Evolutionary conservation across 2,888 invertebrate genomes (phyloP).

Genomic region (Phaedon cochleariae): DNA sequence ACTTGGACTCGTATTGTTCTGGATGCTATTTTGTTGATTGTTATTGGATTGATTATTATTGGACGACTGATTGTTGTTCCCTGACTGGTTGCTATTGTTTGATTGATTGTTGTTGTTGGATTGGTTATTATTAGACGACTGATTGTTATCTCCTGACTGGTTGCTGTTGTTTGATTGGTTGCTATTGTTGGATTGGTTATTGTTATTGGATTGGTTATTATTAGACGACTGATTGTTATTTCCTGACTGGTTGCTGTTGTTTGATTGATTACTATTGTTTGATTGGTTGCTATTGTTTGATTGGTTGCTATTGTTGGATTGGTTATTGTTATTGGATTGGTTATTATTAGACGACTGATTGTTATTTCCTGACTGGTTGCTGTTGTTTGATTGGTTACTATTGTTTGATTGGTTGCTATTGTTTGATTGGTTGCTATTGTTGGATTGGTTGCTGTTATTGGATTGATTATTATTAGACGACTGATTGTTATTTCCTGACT

Average conservation of each 20-base stretch:
- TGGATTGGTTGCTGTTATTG: not conserved
- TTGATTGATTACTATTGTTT: too few species aligned
- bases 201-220: constrained; percentile 4
- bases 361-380: constrained; percentile 16
- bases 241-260: constrained; percentile 21
- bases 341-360: constrained; percentile 12
- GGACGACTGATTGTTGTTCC: constrained; percentile 28
- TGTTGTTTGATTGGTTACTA: constrained; percentile 29
- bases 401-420: constrained; percentile 31
- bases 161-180: constrained; percentile 19
- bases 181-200: not conserved
- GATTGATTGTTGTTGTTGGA: constrained; percentile 26
- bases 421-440: constrained; percentile 7
- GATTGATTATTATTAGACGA: constrained; percentile 9
- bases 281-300: too few species aligned
- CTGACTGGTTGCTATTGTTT: constrained; percentile 24
- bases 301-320: too few species aligned
- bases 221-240: constrained; percentile 29
- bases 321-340: constrained; percentile 26
- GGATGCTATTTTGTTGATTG: not conserved
- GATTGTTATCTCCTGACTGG: too few species aligned
- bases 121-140: constrained; percentile 20
- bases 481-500: constrained; percentile 4
- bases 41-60: not conserved
- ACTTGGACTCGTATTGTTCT: not conserved